Conservation (phyloP, 2,113 vertebrate species). For the Urocynchramus pylzowi region DNA sequence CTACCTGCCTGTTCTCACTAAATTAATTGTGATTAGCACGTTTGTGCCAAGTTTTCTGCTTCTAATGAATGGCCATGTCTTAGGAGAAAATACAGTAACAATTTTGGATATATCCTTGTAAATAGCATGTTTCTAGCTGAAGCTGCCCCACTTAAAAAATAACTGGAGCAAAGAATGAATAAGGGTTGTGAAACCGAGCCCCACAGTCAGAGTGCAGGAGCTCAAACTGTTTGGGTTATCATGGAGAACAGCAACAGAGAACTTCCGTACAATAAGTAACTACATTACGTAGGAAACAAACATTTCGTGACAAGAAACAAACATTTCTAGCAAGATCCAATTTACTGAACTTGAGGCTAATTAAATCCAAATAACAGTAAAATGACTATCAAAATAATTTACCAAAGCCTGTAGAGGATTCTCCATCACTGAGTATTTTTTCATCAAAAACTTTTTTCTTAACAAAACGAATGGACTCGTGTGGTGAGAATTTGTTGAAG, state of each 20-base stretch:
- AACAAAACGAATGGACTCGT: not conserved
- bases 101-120: not conserved
- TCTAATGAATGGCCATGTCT: not conserved
- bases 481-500: not conserved
- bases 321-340: constrained; percentile 23
- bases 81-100: not conserved
- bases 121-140: not conserved
- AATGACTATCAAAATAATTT: constrained; percentile 21
- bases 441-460: not conserved
- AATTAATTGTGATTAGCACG: not conserved
- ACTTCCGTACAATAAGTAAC: constrained; percentile 21
- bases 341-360: constrained; percentile 51
- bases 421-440: not conserved
- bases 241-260: not conserved
- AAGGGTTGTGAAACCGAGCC: not conserved
- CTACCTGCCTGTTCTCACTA: not conserved
- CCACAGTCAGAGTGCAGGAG: not conserved
- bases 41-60: not conserved
- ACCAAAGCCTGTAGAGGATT: not conserved
- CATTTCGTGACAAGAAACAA: constrained; percentile 54
- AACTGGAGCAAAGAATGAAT: not conserved
- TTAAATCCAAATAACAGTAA: constrained; percentile 38
- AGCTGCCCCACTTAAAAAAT: not conserved
- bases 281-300: constrained; percentile 34
- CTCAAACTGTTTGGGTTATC: not conserved